Conservation (phyloP, 2,113 vertebrate genomes). For the Chionodraco myersi region DNA sequence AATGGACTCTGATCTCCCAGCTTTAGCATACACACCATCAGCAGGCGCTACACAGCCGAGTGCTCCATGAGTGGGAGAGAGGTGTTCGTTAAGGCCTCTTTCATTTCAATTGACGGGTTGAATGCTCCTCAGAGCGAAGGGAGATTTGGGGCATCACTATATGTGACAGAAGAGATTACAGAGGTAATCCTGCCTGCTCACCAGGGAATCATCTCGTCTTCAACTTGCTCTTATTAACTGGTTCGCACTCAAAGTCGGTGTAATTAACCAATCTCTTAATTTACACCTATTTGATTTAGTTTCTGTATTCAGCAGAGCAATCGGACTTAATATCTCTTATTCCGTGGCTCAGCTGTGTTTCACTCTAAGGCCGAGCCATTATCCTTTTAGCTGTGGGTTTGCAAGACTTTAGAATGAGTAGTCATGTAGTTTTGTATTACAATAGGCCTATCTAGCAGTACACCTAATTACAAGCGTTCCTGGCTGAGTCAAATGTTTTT, state of each 20-base stretch:
- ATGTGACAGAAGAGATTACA: slow-evolving; percentile 90
- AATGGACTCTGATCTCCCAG: slow-evolving; percentile 68
- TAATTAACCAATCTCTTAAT: slow-evolving; percentile 81
- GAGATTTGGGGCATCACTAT: slow-evolving; percentile 87
- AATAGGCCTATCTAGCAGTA: slow-evolving; percentile 67
- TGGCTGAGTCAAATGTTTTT: slow-evolving; percentile 57
- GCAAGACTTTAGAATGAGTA: slow-evolving; percentile 76
- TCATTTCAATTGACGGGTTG: slow-evolving; percentile 85
- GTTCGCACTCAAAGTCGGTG: slow-evolving; percentile 66
- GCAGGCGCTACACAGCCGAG: slow-evolving; percentile 52
- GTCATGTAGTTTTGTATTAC: slow-evolving; percentile 80
- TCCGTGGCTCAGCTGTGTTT: slow-evolving; percentile 77
- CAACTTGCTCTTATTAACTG: slow-evolving; percentile 89
- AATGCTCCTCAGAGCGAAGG: slow-evolving; percentile 84
- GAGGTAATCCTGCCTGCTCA: slow-evolving; percentile 86
- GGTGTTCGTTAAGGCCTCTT: slow-evolving; percentile 76
- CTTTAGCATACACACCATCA: slow-evolving; percentile 61
- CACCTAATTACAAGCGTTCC: slow-evolving; percentile 75
- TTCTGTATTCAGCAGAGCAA: slow-evolving; percentile 76
- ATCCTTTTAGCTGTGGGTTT: slow-evolving; percentile 81
- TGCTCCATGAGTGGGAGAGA: slow-evolving; percentile 67
- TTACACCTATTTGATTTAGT: slow-evolving; percentile 76
- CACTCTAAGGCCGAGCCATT: slow-evolving; percentile 77
- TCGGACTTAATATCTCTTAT: slow-evolving; percentile 79
- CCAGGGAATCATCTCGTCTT: slow-evolving; percentile 83